Evolutionary conservation across 2,888 invertebrate species (phyloP).

Genomic region (Oithona nana): DNA sequence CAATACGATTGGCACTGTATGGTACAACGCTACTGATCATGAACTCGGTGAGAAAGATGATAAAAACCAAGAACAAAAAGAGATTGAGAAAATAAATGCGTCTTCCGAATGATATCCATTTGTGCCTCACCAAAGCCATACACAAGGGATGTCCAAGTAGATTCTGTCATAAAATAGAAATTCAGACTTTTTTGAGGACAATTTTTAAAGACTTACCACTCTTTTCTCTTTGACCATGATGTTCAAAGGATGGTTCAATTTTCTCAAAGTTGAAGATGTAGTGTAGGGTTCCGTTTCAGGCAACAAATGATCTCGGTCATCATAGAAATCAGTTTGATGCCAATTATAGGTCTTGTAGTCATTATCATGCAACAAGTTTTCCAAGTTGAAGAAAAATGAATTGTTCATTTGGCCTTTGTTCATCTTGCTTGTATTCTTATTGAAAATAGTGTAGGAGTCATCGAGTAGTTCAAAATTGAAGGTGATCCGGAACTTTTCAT

Average conservation of each 20-base stretch:
- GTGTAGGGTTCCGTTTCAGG: slow-evolving; percentile 20
- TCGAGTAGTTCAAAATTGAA: slow-evolving; percentile 34
- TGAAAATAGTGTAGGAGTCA: slow-evolving; percentile 27
- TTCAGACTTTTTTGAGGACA: too few species aligned
- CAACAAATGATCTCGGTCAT: slow-evolving; percentile 14
- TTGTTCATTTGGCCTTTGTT: not conserved
- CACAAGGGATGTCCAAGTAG: slow-evolving; percentile 33
- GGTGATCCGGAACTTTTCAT: slow-evolving; percentile 25
- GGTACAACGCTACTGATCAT: slow-evolving; percentile 26
- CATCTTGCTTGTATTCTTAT: not conserved
- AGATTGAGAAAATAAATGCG: slow-evolving; percentile 33
- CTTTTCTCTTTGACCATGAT: slow-evolving; percentile 23
- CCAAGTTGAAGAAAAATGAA: not conserved
- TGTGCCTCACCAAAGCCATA: slow-evolving; percentile 30
- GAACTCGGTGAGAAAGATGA: slow-evolving; percentile 30
- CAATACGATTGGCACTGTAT: slow-evolving; percentile 18
- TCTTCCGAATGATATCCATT: slow-evolving; percentile 33
- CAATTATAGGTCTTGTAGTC: not conserved
- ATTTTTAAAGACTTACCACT: not conserved
- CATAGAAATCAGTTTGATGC: not conserved
- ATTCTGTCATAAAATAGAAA: too few species aligned
- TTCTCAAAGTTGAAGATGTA: slow-evolving; percentile 19
- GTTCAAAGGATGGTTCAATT: slow-evolving; percentile 24
- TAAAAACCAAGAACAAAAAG: slow-evolving; percentile 29
- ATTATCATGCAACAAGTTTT: not conserved